Base-by-base conservation (phyloP, 2,888 invertebrate genomes). In the Argyra leucocephala region DNA sequence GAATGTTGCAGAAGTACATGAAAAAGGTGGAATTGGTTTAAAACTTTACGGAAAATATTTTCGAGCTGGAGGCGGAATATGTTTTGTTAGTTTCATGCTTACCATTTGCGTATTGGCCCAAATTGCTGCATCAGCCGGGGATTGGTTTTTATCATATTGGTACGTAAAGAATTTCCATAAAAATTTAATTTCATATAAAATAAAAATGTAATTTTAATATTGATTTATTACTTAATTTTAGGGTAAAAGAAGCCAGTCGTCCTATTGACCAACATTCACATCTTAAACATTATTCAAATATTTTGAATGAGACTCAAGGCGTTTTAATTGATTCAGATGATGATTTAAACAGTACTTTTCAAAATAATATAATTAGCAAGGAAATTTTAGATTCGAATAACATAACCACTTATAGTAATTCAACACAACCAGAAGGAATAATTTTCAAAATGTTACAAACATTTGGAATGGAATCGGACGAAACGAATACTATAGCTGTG, bases 131-230 rank as follows among this genome's bases (percentile, higher is more conserved):
- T 91, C 90, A 12, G 84, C 84, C 7, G 85, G 88, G 1, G 93
- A 93, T 76, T 91, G 86, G 80, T 93, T 90, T 82, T 84, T 91
- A 9, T 85, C 88, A 7, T 86, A 84, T 74, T 92, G 91, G 91
- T 70, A 26, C 26, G 26, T 26, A 6, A 6, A 7, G 26, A 7
- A 62, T 48, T 63, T 23, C 61, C 37, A 37, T n/a, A n/a, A n/a
- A n/a, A n/a, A n/a, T n/a, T n/a, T n/a, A n/a, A n/a, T n/a, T 12
- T n/a, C 5, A 15, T 48, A 2, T 48, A 15, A 3, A 15, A 48
- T 5, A 48, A 15, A 48, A 15, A 18, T 1, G 12, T n/a, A 2
- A 48, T 1, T 31, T 31, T 31, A 31, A 6, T 31, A 31, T 31
- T 31, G 7, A 31, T 7, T 31, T 31, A 9, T 31, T 7, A 31